These are phyloP conservation scores for Halisarca cf. caerulea DNA, from an alignment of 37 sponge, comb jelly and placozoan species.

Conservation along the genomic window DNA sequence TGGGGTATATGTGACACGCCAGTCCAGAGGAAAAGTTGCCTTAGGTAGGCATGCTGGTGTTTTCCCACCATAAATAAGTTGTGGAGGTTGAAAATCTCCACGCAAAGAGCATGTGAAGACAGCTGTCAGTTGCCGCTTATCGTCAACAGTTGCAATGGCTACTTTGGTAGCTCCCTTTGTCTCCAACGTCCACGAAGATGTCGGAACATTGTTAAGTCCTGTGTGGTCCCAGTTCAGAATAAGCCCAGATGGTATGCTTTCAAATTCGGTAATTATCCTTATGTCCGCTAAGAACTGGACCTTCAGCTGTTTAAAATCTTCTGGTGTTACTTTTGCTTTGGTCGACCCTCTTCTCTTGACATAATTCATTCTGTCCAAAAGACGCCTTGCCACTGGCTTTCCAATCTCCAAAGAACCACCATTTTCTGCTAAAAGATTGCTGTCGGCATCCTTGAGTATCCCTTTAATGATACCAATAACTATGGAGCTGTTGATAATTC, in stretches of 20 bases:
- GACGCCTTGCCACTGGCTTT: not conserved
- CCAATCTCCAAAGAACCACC: not conserved
- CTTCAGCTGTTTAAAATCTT: not conserved
- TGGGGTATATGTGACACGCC: constrained; percentile 23
- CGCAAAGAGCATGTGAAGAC: not conserved
- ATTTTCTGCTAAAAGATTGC: constrained; percentile 18
- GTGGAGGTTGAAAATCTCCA: constrained; percentile 23
- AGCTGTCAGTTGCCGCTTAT: constrained; percentile 18
- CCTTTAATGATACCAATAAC: not conserved
- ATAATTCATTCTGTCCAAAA: not conserved
- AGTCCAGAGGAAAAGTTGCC: constrained; percentile 4
- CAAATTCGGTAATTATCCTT: not conserved
- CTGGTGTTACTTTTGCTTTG: too few species aligned
- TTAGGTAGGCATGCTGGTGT: constrained; percentile 11
- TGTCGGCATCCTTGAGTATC: not conserved
- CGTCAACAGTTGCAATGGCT: not conserved
- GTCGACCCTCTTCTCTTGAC: constrained; percentile 15
- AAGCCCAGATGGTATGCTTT: not conserved
- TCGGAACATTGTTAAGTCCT: constrained; percentile 1
- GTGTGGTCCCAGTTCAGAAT: constrained; percentile 15
- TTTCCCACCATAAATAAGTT: not conserved
- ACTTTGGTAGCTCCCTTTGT: constrained; percentile 1
- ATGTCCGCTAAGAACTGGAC: not conserved
- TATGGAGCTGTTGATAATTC: not conserved
- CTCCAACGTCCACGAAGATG: constrained; percentile 18